Conservation (phyloP, 2,888 invertebrate species). For the Drosophila borealis region DNA sequence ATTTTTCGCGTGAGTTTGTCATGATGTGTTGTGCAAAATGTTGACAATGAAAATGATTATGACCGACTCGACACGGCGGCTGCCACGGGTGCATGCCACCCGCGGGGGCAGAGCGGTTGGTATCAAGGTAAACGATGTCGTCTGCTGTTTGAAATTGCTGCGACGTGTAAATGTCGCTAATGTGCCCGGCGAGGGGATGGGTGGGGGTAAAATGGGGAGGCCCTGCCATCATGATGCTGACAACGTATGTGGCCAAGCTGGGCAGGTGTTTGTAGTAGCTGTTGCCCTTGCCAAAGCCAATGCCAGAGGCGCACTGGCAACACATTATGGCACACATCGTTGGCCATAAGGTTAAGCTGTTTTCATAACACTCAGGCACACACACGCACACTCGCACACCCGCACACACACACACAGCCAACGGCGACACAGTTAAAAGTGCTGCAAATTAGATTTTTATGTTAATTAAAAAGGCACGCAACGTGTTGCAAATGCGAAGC, state of each 20-base stretch:
- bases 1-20: constrained; percentile 44
- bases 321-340: constrained; percentile 76
- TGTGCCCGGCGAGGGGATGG: constrained; percentile 43
- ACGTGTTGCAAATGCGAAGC: constrained; percentile 51
- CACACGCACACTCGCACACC: constrained; percentile 17
- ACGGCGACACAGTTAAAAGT: constrained; percentile 53
- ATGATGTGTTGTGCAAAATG: constrained; percentile 71
- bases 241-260: constrained; percentile 48
- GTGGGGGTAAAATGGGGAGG: constrained; percentile 9
- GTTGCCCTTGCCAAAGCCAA: constrained; percentile 71
- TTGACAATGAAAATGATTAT: constrained; percentile 79
- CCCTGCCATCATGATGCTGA: constrained; percentile 32
- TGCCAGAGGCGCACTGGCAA: constrained; percentile 61
- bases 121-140: constrained; percentile 64
- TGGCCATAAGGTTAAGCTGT: constrained; percentile 80
- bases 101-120: constrained; percentile 7
- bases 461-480: constrained; percentile 79
- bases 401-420: constrained; percentile 12
- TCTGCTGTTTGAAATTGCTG: constrained; percentile 79
- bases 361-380: constrained; percentile 62
- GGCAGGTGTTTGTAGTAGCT: constrained; percentile 51
- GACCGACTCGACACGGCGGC: constrained; percentile 56
- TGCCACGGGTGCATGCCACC: neutral
- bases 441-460: constrained; percentile 78
- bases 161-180: constrained; percentile 79